phyloP scores from a whole-genome alignment of 2,888 invertebrate genomes.

The Cataglyphis cursor region DNA sequence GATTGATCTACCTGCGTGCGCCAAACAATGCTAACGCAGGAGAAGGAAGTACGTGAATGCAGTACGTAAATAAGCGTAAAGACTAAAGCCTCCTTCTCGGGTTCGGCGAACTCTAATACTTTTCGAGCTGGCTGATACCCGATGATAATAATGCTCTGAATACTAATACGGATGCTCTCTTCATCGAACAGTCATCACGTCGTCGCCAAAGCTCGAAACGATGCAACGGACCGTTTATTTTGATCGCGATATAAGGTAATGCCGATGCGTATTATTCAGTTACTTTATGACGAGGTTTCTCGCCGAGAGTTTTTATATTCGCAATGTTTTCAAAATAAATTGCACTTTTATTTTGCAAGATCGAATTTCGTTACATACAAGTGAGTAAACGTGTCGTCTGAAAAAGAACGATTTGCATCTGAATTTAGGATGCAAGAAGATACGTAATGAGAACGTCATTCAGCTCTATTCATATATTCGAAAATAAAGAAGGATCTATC shows the following conservation, averaged over 20 bases:
- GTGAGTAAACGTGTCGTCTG: slow-evolving; percentile 4
- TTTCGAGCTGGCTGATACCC: slow-evolving; percentile 31
- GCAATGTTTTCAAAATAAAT: slow-evolving; percentile 6
- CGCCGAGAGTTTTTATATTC: not conserved
- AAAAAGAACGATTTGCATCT: slow-evolving; percentile 3
- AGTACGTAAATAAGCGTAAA: slow-evolving; percentile 56
- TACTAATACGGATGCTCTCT: slow-evolving; percentile 49
- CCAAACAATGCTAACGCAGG: slow-evolving; percentile 8
- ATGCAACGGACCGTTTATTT: slow-evolving; percentile 13
- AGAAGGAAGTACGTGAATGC: slow-evolving; percentile 25
- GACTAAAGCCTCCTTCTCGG: slow-evolving; percentile 64
- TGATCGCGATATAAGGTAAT: slow-evolving; percentile 6
- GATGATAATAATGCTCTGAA: slow-evolving; percentile 57
- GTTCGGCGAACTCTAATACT: slow-evolving; percentile 51
- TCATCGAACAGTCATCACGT: not conserved
- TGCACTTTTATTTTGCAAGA: not conserved
- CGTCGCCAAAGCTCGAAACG: not conserved
- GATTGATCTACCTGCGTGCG: slow-evolving; percentile 35
- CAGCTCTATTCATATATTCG: not conserved
- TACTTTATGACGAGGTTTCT: not conserved
- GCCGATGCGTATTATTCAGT: not conserved
- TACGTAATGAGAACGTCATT: not conserved
- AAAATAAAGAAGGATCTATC: slow-evolving; percentile 18
- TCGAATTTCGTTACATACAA: not conserved
- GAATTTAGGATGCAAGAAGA: not conserved